Evolutionary conservation across 2,888 invertebrate species (phyloP).

Genomic region (Conistra vaccinii): DNA sequence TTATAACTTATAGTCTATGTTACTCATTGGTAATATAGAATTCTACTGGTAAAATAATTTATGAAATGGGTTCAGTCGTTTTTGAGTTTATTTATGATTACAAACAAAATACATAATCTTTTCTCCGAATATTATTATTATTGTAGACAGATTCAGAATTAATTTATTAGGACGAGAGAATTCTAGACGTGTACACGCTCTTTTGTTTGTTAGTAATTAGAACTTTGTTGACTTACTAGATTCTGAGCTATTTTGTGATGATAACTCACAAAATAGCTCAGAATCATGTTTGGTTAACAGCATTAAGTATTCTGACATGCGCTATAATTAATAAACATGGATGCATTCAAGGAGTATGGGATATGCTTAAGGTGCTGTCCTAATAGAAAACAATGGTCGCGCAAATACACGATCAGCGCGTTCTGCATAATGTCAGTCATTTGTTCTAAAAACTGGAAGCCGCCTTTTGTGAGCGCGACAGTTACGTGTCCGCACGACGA

Average conservation of each 20-base stretch:
- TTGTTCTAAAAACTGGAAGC: not conserved
- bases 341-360: not conserved
- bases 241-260: not conserved
- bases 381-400: not conserved
- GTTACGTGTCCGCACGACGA: not conserved
- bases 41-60: too few relatives aligned
- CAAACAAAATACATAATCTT: too few relatives aligned
- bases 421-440: not conserved
- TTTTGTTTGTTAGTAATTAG: not conserved
- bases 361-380: not conserved
- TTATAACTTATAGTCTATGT: too few relatives aligned
- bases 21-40: too few relatives aligned
- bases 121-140: too few relatives aligned
- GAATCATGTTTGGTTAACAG: too few relatives aligned
- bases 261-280: too few relatives aligned
- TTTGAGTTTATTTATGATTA: too few relatives aligned
- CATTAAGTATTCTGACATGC: not conserved
- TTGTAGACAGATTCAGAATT: not conserved
- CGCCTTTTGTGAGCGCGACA: not conserved
- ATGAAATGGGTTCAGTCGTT: too few relatives aligned
- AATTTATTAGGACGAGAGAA: not conserved
- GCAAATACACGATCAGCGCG: too few relatives aligned
- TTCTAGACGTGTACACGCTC: not conserved
- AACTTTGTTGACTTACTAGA: not conserved
- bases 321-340: not conserved